phyloP scores from a whole-genome alignment of 2,888 invertebrate genomes.

The Drosophila barbarae region DNA sequence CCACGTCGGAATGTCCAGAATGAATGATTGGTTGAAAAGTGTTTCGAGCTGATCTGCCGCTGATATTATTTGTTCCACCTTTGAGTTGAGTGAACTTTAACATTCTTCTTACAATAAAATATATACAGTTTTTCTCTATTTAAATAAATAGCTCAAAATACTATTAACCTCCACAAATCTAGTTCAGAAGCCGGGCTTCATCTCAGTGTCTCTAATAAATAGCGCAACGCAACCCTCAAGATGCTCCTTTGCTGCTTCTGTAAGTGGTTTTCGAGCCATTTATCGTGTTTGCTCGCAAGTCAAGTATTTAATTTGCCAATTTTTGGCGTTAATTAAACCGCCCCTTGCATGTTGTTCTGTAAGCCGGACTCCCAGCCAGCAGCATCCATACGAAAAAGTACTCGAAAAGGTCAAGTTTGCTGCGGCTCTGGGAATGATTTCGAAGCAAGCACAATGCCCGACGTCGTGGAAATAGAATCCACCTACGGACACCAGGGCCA shows the following conservation, averaged over 20 bases:
- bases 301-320: constrained; percentile 35
- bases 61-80: constrained; percentile 10
- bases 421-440: constrained; percentile 36
- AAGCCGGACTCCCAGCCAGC: constrained; percentile 11
- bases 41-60: constrained; percentile 11
- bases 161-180: constrained; percentile 7
- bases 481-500: constrained; percentile 25
- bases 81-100: constrained; percentile 20
- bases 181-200: constrained; percentile 2
- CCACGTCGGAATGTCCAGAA: constrained; percentile 13
- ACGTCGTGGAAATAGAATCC: constrained; percentile 32
- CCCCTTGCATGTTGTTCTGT: constrained; percentile 55
- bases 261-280: constrained; percentile 25
- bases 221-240: constrained; percentile 8
- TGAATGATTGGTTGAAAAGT: constrained; percentile 18
- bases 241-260: constrained; percentile 26
- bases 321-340: constrained; percentile 51
- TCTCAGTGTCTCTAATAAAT: not conserved
- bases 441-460: constrained; percentile 30
- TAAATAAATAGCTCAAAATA: not conserved
- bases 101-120: not conserved
- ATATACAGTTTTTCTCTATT: not conserved
- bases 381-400: constrained; percentile 2
- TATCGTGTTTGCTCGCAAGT: constrained; percentile 7
- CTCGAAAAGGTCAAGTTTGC: constrained; percentile 65